Evolutionary conservation across 2,113 vertebrate species (phyloP), one percentile per base, ranked within the genome.

Genomic region (Thryonomys swinderianus): DNA sequence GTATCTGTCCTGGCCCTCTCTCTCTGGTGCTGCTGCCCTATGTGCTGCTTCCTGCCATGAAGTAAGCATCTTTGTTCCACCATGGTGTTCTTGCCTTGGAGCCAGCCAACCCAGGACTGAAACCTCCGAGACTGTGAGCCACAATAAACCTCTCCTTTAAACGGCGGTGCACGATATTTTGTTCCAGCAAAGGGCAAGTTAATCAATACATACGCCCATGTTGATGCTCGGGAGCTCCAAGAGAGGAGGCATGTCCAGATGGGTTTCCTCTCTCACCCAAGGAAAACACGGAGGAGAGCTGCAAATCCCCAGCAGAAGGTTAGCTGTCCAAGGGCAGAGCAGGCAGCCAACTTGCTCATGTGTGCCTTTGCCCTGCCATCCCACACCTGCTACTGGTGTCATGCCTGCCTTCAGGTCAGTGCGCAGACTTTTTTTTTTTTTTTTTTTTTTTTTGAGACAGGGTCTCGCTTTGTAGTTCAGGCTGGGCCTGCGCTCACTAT

Each of bases 231-330:
- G 40, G 62, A 78, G 25, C 74, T 92, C 25, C 16, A 55, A 27
- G n/a, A 3, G 30, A 2, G 57, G n/a, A 18, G 27, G 4, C 30
- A 37, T 20, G 88, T 45, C 42, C 59, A 94, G 59, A 53, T 27
- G 95, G 48, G 37, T 76, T 71, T 95, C n/a, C n/a, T 84, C 53
- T 94, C 90, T 34, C 13, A 62, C 37, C 7, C 85, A 92, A 2
- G 25, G 53, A 84, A 51, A 91, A 81, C 6, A 25, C 48, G 51
- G n/a, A 42, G n/a, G 53, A n/a, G 64, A 76, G 78, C 71, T 85
- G n/a, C 32, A 57, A 20, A 88, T 37, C 14, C 13, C 45, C 78
- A 25, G 78, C 27, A 76, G 3, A 76, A 86, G 27, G 59, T 48
- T 78, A 76, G 93, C 34, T 25, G 34, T 55, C 23, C 40, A 88